phyloP scores from a whole-genome alignment of 2,113 vertebrate species.

The Vulpes lagopus region DNA sequence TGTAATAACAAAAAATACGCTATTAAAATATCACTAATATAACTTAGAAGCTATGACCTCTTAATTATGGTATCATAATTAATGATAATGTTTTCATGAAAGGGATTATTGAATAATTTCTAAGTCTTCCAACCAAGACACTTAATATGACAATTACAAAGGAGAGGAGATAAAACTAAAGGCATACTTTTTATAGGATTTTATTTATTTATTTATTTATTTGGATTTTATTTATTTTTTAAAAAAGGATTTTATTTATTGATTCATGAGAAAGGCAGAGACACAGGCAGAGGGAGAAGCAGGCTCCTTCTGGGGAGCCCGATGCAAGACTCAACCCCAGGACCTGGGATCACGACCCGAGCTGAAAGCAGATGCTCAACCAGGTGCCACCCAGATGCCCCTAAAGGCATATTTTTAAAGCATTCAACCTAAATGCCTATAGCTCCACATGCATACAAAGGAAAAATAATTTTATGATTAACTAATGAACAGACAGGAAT shows the following conservation, averaged over 20 bases:
- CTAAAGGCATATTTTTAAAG: conserved; percentile 55
- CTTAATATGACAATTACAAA: neutral
- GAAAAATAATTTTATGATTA: conserved; percentile 6
- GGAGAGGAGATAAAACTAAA: conserved; percentile 14
- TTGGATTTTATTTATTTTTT: no score
- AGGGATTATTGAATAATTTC: conserved; percentile 25
- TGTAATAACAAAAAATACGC: neutral
- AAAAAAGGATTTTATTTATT: no score
- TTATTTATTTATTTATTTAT: no score
- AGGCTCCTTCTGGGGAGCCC: no score
- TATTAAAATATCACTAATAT: conserved; percentile 16
- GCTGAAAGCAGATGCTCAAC: no score
- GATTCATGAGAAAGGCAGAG: no score
- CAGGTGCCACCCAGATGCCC: no score
- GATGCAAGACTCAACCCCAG: no score
- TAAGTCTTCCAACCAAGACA: conserved; percentile 36
- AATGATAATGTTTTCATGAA: conserved; percentile 8
- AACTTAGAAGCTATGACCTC: neutral
- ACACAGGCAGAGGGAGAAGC: no score
- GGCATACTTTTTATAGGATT: neutral
- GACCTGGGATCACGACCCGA: no score
- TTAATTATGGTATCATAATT: neutral
- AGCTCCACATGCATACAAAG: neutral
- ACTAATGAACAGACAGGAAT: neutral
- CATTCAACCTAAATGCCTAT: conserved; percentile 19